Evolutionary conservation across 2,888 invertebrate genomes (phyloP).

Genomic region (Oxytorus armatus): DNA sequence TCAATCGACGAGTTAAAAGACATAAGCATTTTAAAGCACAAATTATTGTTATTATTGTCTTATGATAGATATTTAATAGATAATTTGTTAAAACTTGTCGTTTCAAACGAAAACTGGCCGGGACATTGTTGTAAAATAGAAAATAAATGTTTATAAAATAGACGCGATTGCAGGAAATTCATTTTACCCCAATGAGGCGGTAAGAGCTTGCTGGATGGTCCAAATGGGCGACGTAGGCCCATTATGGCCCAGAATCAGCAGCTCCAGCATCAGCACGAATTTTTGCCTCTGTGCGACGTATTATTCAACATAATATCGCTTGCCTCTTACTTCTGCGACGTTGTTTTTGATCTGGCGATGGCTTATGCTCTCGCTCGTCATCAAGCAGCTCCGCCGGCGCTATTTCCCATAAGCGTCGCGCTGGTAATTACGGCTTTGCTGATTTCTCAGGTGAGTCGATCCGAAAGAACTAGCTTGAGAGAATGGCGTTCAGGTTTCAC

Average conservation of each 20-base stretch:
- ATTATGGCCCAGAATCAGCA: slow-evolving; percentile 83
- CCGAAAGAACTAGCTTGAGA: too few species aligned
- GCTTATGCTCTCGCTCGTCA: slow-evolving; percentile 92
- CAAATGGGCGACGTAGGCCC: slow-evolving; percentile 83
- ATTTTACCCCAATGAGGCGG: slow-evolving; percentile 63
- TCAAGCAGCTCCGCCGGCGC: slow-evolving; percentile 74
- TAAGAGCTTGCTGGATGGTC: slow-evolving; percentile 76
- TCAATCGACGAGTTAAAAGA: too few species aligned
- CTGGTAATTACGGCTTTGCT: slow-evolving; percentile 90
- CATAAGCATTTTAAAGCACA: too few species aligned
- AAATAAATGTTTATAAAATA: neutral
- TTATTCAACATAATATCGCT: slow-evolving; percentile 96
- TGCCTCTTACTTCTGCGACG: slow-evolving; percentile 95
- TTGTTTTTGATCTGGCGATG: slow-evolving; percentile 94
- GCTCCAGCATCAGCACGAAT: slow-evolving; percentile 86
- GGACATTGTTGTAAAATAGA: too few species aligned
- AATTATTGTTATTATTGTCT: too few species aligned
- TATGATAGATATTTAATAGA: too few species aligned
- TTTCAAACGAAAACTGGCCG: neutral
- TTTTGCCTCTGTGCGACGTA: slow-evolving; percentile 95
- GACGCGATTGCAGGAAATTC: slow-evolving; percentile 20
- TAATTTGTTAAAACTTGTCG: neutral
- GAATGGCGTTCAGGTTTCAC: neutral
- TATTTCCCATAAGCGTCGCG: slow-evolving; percentile 86
- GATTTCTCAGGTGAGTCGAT: slow-evolving; percentile 88